Evolutionary conservation across 2,888 invertebrate species (phyloP), one percentile per base, ranked within the genome.

Genomic region (Coremacera marginata): DNA sequence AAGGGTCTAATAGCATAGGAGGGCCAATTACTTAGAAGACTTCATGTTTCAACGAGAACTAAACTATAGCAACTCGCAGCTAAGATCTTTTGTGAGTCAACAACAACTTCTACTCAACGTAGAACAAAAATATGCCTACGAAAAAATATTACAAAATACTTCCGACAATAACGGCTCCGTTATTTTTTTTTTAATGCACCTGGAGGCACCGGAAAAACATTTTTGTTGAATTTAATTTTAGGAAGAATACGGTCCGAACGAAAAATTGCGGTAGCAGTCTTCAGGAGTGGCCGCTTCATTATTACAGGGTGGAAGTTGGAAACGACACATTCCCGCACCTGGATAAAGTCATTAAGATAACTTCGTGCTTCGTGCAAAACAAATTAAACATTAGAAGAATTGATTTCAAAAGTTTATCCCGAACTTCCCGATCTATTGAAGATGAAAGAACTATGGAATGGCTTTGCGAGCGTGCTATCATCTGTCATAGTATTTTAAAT

Each of bases 211-310:
- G 19, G 44, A 16, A 70, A 70, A 70, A 70, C 70, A 27, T 70
- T 49, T 51, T 49, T 70, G 4, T 27, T 71, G n/a, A 71, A 71
- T 25, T 7, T 31, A 4, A n/a, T 71, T n/a, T 55, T 71, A 52
- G 71, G 25, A 14, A 37, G 16, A 71, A 55, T 71, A 14, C 27
- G 57, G 22, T 44, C 60, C n/a, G 51, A 67, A 11, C 49, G 63
- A 19, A 19, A 51, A 51, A 52, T 75, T 11, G 62, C 27, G 1
- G 62, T 62, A 1, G 62, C 62, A 25, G 62, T 62, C 22, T 14
- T 67, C 49, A 22, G 75, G 76, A n/a, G 76, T 76, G 60, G 71
- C 78, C 2, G 75, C 68, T n/a, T 55, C 63, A 9, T 49, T 74
- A 16, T 70, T 57, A 22, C 9, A 55, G n/a, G 67, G 67, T 25